Percentiles rank a stretch among this genome's conserved stretches.
phyloP scores from a whole-genome alignment of 2,797 vertebrate genomes.

The Gorsachius magnificus region DNA sequence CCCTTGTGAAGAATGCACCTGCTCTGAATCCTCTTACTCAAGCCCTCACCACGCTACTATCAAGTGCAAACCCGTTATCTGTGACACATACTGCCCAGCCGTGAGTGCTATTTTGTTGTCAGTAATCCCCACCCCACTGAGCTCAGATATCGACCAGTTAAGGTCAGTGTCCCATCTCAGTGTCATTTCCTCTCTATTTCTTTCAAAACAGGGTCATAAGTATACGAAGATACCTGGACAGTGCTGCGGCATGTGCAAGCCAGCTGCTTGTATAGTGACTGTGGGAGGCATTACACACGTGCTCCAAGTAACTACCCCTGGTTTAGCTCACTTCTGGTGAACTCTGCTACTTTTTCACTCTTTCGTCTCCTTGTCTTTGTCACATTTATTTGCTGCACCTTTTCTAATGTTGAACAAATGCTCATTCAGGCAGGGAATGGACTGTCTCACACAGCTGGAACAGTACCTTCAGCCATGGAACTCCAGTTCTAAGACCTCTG shows the following conservation, averaged over 20 bases:
- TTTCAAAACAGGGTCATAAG: constrained; percentile 67
- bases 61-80: constrained; percentile 55
- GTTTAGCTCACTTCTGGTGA: not conserved
- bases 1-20: constrained; percentile 69
- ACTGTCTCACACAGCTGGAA: not conserved
- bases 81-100: constrained; percentile 51
- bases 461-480: not conserved
- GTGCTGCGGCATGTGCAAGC: constrained; percentile 72
- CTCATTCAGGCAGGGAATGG: not conserved
- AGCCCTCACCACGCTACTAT: not conserved
- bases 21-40: not conserved
- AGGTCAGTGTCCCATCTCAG: not conserved
- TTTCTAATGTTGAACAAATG: not conserved
- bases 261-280: constrained; percentile 43
- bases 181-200: not conserved
- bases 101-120: constrained; percentile 36
- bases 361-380: not conserved
- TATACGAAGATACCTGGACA: constrained; percentile 40
- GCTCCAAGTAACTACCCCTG: constrained; percentile 51
- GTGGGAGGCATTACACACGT: not conserved
- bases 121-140: not conserved
- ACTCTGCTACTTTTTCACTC: not conserved
- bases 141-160: not conserved
- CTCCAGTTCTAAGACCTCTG: not conserved
- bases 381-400: not conserved